Conservation (phyloP, 1,140 invertebrate genomes). For the Apis florea region DNA sequence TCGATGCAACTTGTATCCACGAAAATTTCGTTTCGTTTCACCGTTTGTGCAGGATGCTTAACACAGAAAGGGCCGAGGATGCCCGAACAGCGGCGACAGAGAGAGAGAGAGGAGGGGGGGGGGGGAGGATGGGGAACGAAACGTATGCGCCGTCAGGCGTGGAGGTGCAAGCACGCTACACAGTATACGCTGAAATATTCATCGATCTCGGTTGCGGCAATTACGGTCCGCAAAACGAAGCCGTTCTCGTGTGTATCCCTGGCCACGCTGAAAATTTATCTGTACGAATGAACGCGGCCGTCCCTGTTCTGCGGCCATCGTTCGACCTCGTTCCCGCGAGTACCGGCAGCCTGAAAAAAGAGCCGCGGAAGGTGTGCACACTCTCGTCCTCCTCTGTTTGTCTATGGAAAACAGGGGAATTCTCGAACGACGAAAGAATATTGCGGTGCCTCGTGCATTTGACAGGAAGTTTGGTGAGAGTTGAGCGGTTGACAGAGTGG, state of each 20-base stretch:
- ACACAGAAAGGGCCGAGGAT: slow-evolving; percentile 35
- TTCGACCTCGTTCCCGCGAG: slow-evolving; percentile 33
- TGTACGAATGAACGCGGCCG: slow-evolving; percentile 51
- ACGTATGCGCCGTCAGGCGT: slow-evolving; percentile 53
- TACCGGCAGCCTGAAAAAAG: slow-evolving; percentile 23
- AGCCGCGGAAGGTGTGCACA: background rate
- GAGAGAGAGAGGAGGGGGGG: too few species aligned
- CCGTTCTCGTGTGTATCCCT: slow-evolving; percentile 46
- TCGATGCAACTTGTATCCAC: too few species aligned
- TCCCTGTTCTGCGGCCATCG: slow-evolving; percentile 16
- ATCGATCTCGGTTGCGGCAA: slow-evolving; percentile 66
- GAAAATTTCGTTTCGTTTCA: too few species aligned
- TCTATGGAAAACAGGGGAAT: slow-evolving; percentile 18
- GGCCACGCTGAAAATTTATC: slow-evolving; percentile 57
- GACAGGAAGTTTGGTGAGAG: too few species aligned
- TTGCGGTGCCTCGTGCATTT: background rate
- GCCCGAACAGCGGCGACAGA: background rate
- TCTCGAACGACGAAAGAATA: background rate
- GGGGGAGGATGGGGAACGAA: slow-evolving; percentile 1
- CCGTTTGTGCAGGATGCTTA: too few species aligned
- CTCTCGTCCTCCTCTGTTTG: background rate
- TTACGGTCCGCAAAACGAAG: slow-evolving; percentile 62
- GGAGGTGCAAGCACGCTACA: slow-evolving; percentile 45
- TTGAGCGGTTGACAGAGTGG: background rate
- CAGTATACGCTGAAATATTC: slow-evolving; percentile 68